These are phyloP conservation scores for Agrenia bidenticulata DNA, from an alignment of 2,888 invertebrate species.

Conservation along the genomic window DNA sequence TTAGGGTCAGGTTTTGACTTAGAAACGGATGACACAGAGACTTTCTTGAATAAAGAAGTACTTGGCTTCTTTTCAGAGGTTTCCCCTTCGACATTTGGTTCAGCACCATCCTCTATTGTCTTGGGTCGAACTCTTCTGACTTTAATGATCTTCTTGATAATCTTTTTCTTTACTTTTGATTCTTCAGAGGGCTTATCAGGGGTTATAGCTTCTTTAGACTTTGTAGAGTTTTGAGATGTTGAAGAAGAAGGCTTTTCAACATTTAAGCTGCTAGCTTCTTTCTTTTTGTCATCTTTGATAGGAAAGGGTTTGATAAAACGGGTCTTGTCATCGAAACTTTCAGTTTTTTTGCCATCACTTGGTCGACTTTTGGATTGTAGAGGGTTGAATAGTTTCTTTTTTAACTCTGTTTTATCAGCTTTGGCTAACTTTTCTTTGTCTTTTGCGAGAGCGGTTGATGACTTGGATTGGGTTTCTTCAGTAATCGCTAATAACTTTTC, in stretches of 20 bases:
- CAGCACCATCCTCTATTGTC: too few relatives aligned
- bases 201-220: not conserved
- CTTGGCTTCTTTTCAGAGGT: too few relatives aligned
- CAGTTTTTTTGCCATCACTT: not conserved
- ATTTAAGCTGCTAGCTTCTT: not conserved
- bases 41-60: not conserved
- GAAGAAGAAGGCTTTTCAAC: not conserved
- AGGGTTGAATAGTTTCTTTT: not conserved
- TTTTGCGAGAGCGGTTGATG: too few relatives aligned
- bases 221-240: not conserved
- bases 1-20: not conserved
- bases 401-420: not conserved
- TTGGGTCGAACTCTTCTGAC: not conserved
- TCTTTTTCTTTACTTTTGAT: conserved; percentile 2
- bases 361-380: too few relatives aligned
- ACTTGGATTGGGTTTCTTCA: not conserved
- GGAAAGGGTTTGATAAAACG: conserved; percentile 11
- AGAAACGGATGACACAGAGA: not conserved
- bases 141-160: conserved; percentile 14
- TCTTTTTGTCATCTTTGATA: not conserved
- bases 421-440: not conserved
- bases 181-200: not conserved
- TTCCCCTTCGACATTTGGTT: too few relatives aligned
- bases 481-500: not conserved
- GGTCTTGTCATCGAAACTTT: not conserved